phyloP scores from a whole-genome alignment of 2,113 vertebrate genomes.

The Ciconia boyciana region DNA sequence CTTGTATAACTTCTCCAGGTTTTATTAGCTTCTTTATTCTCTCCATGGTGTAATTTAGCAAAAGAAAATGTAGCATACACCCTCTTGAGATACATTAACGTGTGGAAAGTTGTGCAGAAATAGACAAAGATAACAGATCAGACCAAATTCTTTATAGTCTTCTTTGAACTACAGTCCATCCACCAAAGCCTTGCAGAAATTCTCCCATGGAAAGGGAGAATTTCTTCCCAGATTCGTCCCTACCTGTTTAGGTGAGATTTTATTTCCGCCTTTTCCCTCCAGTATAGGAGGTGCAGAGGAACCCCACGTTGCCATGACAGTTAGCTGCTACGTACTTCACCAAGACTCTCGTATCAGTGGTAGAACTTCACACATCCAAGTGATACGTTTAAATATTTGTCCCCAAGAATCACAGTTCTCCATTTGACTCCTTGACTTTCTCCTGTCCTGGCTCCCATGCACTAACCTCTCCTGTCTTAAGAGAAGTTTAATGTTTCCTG shows the following conservation, averaged over 20 bases:
- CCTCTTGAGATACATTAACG: not conserved
- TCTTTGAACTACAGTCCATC: not conserved
- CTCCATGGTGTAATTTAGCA: not conserved
- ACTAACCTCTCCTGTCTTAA: not conserved
- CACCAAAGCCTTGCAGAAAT: not conserved
- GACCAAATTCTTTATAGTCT: not conserved
- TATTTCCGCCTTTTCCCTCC: not conserved
- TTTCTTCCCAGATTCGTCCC: not conserved
- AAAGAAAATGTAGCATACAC: not conserved
- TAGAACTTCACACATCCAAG: not conserved
- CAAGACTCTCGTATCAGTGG: not conserved
- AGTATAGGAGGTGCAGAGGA: not conserved
- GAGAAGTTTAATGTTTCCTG: slow-evolving; percentile 3
- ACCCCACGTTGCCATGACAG: accelerated
- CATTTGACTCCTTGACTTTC: not conserved
- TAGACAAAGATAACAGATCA: not conserved
- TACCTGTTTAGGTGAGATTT: not conserved
- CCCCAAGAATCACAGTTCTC: not conserved
- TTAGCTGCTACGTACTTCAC: not conserved
- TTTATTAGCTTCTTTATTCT: not conserved
- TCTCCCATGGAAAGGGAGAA: not conserved
- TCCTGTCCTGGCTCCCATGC: not conserved
- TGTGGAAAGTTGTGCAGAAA: not conserved
- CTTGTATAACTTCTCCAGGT: not conserved
- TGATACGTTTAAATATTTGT: not conserved